A percentile compares a stretch with the other conserved stretches of the same genome.
Evolutionary conservation across 2,888 invertebrate genomes (phyloP).

Genomic region (Brachylomia viminalis): DNA sequence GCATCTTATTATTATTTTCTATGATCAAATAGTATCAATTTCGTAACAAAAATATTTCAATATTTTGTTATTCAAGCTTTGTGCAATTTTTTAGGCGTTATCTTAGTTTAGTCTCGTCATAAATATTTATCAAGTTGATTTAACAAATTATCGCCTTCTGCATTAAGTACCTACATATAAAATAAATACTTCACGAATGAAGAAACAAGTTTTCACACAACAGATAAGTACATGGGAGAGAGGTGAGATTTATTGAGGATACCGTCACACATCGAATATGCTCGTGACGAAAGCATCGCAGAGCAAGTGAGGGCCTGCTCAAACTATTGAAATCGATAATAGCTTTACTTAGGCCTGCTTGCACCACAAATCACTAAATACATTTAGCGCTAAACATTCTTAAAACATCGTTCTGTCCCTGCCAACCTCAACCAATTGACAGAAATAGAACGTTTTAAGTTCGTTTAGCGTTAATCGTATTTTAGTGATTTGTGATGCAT

Average conservation of each 20-base stretch:
- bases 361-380: background rate
- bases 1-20: constrained; percentile 48
- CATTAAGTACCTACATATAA: constrained; percentile 2
- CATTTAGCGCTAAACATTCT: too few relatives aligned
- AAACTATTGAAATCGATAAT: background rate
- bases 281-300: background rate
- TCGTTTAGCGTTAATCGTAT: background rate
- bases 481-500: background rate
- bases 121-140: constrained; percentile 7
- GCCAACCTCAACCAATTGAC: background rate
- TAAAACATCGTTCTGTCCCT: background rate
- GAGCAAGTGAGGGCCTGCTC: background rate
- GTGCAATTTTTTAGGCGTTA: constrained; percentile 45
- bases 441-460: background rate
- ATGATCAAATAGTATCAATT: constrained; percentile 58
- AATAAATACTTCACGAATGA: constrained; percentile 26
- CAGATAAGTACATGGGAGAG: constrained; percentile 1
- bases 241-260: constrained; percentile 41
- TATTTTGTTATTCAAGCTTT: constrained; percentile 55
- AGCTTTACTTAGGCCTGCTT: background rate
- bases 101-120: constrained; percentile 42
- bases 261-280: background rate
- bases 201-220: constrained; percentile 30
- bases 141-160: constrained; percentile 15
- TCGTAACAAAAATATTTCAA: constrained; percentile 66